phyloP scores from a whole-genome alignment of 2,113 vertebrate species.

The Burhinus bistriatus region DNA sequence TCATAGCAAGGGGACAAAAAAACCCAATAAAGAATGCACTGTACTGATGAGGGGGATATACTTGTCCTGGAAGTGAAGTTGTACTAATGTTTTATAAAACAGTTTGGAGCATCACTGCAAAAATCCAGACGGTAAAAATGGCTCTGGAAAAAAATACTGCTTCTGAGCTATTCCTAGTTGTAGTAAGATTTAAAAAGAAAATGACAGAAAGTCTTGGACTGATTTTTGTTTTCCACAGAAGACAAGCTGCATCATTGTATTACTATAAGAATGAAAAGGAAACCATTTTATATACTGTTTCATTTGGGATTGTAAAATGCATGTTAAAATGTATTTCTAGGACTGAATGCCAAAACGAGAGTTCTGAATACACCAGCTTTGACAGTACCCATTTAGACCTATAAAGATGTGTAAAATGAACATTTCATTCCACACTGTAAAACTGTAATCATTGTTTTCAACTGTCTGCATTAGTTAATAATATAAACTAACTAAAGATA shows the following conservation, averaged over 20 bases:
- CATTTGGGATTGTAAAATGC: not conserved
- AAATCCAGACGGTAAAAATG: not conserved
- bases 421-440: constrained; percentile 15
- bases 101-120: not conserved
- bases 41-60: not conserved
- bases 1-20: not conserved
- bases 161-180: not conserved
- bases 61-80: not conserved
- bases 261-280: not conserved
- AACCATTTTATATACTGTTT: not conserved
- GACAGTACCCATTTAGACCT: not conserved
- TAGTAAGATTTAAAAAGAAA: not conserved
- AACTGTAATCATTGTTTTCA: not conserved
- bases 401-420: constrained; percentile 52
- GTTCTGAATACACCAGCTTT: not conserved
- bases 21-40: not conserved
- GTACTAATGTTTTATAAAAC: not conserved
- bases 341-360: not conserved
- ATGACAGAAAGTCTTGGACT: not conserved
- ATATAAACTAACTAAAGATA: not conserved
- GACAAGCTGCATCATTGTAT: not conserved
- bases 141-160: not conserved
- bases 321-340: not conserved
- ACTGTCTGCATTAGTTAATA: not conserved
- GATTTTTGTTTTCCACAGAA: not conserved